A percentile compares a stretch with the other conserved stretches of the same genome.
Evolutionary conservation across 2,888 invertebrate genomes (phyloP).

Genomic region (Gasteruption jaculator): DNA sequence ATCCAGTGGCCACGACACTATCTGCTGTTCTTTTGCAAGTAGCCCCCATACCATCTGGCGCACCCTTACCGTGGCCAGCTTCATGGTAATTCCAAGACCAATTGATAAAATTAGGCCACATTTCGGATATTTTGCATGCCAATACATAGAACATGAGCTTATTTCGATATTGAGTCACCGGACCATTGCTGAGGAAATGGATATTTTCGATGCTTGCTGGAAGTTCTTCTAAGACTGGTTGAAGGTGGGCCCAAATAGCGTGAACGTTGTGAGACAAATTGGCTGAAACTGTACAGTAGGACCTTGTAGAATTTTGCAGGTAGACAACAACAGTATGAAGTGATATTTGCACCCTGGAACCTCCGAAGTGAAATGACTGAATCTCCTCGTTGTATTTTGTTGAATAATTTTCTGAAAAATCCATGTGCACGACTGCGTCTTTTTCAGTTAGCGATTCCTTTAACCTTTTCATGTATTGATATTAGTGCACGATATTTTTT

Average conservation of each 20-base stretch:
- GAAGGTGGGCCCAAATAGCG: conserved; percentile 35
- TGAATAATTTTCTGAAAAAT: conserved; percentile 14
- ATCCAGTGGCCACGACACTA: conserved; percentile 32
- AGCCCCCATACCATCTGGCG: conserved; percentile 39
- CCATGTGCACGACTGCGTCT: conserved; percentile 20
- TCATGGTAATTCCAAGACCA: conserved; percentile 35
- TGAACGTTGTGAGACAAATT: conserved; percentile 31
- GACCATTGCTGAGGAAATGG: conserved; percentile 40
- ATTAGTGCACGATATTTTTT: conserved; percentile 19
- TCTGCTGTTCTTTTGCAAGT: conserved; percentile 40
- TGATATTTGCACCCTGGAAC: conserved; percentile 20
- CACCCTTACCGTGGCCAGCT: conserved; percentile 38
- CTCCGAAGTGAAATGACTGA: conserved; percentile 21
- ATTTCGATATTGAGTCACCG: conserved; percentile 39
- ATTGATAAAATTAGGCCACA: conserved; percentile 26
- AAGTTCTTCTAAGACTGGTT: conserved; percentile 26
- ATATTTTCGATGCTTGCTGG: conserved; percentile 27
- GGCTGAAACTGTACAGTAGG: conserved; percentile 32
- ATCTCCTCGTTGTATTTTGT: conserved; percentile 19
- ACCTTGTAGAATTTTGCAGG: conserved; percentile 17
- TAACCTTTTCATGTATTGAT: conserved; percentile 15
- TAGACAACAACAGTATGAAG: conserved; percentile 23
- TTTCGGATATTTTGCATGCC: conserved; percentile 28
- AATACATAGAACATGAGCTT: conserved; percentile 37
- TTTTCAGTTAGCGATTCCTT: conserved; percentile 18